Base-by-base conservation (phyloP, 2,113 vertebrate species). In the Nerophis lumbriciformis region DNA sequence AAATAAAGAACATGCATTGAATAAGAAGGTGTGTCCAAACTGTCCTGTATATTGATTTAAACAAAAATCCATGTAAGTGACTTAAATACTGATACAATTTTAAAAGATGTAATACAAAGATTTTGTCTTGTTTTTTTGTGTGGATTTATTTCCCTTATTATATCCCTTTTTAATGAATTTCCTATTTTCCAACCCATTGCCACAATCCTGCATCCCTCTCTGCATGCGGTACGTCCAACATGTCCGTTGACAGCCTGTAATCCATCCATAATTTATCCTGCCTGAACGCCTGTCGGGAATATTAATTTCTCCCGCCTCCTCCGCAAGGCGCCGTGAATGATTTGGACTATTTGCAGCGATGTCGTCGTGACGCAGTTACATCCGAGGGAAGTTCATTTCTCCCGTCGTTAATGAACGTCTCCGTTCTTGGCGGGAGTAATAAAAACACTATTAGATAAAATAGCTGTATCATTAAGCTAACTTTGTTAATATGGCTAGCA, bases 401-500 rank as follows among this genome's bases (percentile, higher is more conserved):
- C 83, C 80, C 74, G 85, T 83, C 84, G 84, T 86, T 88, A 90
- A 90, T 90, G 89, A 90, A 91, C 90, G 84, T 88, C 85, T 75
- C 74, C 84, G 76, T 87, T 86, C 87, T 90, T 89, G 85, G 85
- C 71, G 76, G 81, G 84, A 88, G 87, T 90, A 91, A 92, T 92
- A 91, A 92, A 92, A 92, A 90, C 81, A 88, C 87, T 87, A 91
- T 92, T 91, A 92, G 82, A 84, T 87, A 86, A 91, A 91, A 91
- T 91, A 91, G 87, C 89, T 90, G 84, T 83, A 87, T 90, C 91
- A 90, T 92, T 91, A 91, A 90, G 87, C 85, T 87, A 90, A 90
- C 88, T 87, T 88, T 83, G 85, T 85, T 91, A 90, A 91, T 91
- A 90, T 86, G 84, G 82, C 76, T 86, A 85, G 88, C 88, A 89